Percentiles rank a stretch among this genome's conserved stretches.
Evolutionary conservation across 2,113 vertebrate genomes (phyloP).

Genomic region (Trematomus loennbergii): DNA sequence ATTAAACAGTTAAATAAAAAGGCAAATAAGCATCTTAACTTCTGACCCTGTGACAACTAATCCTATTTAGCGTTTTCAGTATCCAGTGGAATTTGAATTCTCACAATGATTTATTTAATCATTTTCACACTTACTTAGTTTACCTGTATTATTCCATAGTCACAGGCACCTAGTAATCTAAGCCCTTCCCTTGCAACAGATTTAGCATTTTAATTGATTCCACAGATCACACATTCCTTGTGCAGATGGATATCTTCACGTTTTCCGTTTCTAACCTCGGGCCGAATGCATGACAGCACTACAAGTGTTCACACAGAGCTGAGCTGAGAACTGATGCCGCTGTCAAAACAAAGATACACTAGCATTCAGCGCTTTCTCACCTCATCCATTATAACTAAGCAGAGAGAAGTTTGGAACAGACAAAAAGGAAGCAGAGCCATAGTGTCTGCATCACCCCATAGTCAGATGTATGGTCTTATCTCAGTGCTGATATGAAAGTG

Average conservation of each 20-base stretch:
- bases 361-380: constrained; percentile 21
- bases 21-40: constrained; percentile 8
- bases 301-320: constrained; percentile 41
- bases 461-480: neutral
- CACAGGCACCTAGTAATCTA: neutral
- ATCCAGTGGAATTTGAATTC: neutral
- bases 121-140: neutral
- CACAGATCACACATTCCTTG: neutral
- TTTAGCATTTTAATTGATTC: constrained; percentile 19
- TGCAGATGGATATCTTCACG: constrained; percentile 43
- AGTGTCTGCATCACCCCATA: neutral
- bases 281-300: constrained; percentile 39
- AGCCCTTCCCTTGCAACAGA: neutral
- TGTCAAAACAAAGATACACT: constrained; percentile 55
- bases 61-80: neutral
- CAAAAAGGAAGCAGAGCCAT: constrained; percentile 3
- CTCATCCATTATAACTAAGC: constrained; percentile 21
- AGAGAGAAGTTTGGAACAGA: constrained; percentile 10
- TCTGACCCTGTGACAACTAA: neutral
- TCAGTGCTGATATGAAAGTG: constrained; percentile 19
- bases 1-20: neutral
- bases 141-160: neutral
- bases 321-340: constrained; percentile 29
- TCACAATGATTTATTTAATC: neutral
- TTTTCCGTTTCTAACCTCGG: constrained; percentile 14